Evolutionary conservation across 2,888 invertebrate genomes (phyloP).

Genomic region (Trachelus tabidus): DNA sequence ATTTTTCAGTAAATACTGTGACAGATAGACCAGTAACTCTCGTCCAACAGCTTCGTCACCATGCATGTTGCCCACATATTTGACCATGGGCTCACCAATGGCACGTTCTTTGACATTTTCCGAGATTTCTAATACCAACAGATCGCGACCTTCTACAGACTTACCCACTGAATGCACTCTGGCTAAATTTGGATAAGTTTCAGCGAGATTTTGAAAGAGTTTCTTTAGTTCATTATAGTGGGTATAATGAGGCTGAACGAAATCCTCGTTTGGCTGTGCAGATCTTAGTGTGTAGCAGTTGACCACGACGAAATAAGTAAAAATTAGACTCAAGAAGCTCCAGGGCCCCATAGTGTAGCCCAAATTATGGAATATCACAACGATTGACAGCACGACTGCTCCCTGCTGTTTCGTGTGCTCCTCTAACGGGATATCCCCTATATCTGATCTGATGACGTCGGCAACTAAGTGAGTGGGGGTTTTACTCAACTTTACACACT

Average conservation of each 20-base stretch:
- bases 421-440: neutral
- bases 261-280: constrained; percentile 40
- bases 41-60: constrained; percentile 93
- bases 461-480: neutral
- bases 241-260: constrained; percentile 69
- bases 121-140: constrained; percentile 86
- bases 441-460: neutral
- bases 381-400: neutral
- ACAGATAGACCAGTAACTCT: constrained; percentile 84
- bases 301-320: neutral
- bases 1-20: constrained; percentile 83
- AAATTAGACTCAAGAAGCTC: neutral
- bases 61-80: constrained; percentile 96
- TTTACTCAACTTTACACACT: neutral
- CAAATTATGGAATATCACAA: neutral
- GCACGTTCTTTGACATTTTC: constrained; percentile 74
- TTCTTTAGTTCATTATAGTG: constrained; percentile 78
- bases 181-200: constrained; percentile 76
- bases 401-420: neutral
- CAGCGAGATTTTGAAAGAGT: constrained; percentile 73
- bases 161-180: constrained; percentile 83
- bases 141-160: constrained; percentile 82
- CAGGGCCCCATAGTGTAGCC: neutral
- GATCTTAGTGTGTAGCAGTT: neutral
- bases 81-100: constrained; percentile 86